A percentile compares a stretch with the other conserved stretches of the same genome.
Evolutionary conservation across 2,888 invertebrate genomes (phyloP).

Genomic region (Scaptomyza cyrtandrae): DNA sequence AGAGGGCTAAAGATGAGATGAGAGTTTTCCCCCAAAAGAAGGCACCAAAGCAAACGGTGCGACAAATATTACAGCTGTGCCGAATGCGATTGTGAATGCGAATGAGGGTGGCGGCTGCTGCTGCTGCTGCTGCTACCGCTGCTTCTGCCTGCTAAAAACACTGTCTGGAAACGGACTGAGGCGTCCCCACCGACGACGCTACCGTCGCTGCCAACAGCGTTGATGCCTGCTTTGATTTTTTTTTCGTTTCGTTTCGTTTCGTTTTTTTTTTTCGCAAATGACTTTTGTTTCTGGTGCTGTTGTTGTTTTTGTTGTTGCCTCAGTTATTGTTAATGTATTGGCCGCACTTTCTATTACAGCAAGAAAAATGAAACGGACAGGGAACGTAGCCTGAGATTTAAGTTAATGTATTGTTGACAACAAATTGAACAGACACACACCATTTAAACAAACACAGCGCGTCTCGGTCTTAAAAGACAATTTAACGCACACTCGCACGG

Average conservation of each 20-base stretch:
- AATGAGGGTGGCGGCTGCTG: constrained; percentile 44
- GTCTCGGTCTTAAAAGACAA: constrained; percentile 41
- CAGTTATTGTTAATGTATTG: constrained; percentile 32
- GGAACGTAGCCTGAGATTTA: background rate
- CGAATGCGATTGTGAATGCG: constrained; percentile 16
- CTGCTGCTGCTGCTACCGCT: constrained; percentile 11
- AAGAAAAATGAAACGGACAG: background rate
- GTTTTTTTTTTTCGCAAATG: constrained; percentile 38
- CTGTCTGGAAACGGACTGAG: constrained; percentile 31
- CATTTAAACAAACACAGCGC: constrained; percentile 57
- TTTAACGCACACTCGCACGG: constrained; percentile 33
- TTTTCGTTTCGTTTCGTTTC: background rate
- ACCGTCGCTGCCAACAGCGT: constrained; percentile 9
- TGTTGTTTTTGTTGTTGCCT: constrained; percentile 15
- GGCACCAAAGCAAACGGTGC: background rate
- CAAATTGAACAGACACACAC: constrained; percentile 29
- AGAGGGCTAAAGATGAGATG: constrained; percentile 13
- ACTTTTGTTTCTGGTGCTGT: constrained; percentile 35
- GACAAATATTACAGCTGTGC: constrained; percentile 58
- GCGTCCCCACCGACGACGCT: constrained; percentile 12
- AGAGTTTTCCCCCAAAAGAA: background rate
- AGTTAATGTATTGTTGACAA: constrained; percentile 46
- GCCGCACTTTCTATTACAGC: constrained; percentile 53
- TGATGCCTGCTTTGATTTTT: constrained; percentile 54
- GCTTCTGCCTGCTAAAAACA: constrained; percentile 1